Conservation (phyloP, 2,888 invertebrate genomes). For the Kuschelorhynchus macadamiae region DNA sequence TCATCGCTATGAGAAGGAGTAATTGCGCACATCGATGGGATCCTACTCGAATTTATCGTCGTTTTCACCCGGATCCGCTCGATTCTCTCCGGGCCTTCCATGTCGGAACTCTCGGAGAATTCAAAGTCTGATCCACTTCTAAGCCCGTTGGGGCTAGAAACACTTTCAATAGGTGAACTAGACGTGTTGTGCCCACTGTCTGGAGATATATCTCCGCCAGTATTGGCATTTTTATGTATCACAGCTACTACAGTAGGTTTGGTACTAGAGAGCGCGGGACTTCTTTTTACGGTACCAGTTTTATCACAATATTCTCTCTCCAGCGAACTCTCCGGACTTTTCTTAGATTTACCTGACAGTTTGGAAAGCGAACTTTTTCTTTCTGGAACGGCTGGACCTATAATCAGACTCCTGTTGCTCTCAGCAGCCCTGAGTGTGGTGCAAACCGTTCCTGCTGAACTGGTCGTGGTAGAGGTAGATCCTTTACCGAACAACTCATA, state of each 20-base stretch:
- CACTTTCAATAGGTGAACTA: slow-evolving; percentile 83
- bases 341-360: slow-evolving; percentile 65
- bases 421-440: slow-evolving; percentile 83
- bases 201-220: slow-evolving; percentile 81
- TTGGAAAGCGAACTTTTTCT: slow-evolving; percentile 82
- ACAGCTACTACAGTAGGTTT: slow-evolving; percentile 76
- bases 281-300: slow-evolving; percentile 68
- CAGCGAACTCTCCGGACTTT: slow-evolving; percentile 70
- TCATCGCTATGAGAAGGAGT: slow-evolving; percentile 91
- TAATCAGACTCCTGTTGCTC: slow-evolving; percentile 75
- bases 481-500: slow-evolving; percentile 94
- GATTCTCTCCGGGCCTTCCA: slow-evolving; percentile 89
- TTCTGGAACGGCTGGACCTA: slow-evolving; percentile 86
- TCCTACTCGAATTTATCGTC: slow-evolving; percentile 87
- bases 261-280: slow-evolving; percentile 60
- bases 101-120: slow-evolving; percentile 88
- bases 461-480: slow-evolving; percentile 91
- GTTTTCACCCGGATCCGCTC: slow-evolving; percentile 90
- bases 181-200: slow-evolving; percentile 88
- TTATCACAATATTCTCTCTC: slow-evolving; percentile 65
- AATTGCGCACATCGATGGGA: slow-evolving; percentile 93
- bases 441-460: slow-evolving; percentile 91
- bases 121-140: slow-evolving; percentile 84
- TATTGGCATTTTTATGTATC: slow-evolving; percentile 69
- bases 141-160: slow-evolving; percentile 79